phyloP scores from a whole-genome alignment of 2,797 vertebrate genomes.

The Tinamus major region DNA sequence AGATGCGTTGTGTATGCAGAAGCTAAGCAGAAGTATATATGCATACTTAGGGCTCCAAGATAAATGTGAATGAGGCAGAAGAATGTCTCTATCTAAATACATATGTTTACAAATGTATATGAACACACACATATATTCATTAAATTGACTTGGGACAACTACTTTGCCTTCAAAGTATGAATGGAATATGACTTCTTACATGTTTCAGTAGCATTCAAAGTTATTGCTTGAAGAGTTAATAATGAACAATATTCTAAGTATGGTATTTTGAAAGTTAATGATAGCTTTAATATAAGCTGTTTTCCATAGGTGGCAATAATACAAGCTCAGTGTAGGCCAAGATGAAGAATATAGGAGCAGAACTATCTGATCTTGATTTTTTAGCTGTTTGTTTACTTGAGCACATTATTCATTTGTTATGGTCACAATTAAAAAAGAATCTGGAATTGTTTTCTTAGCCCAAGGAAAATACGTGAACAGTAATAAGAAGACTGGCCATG shows the following conservation, averaged over 20 bases:
- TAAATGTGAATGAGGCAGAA: too few relatives aligned
- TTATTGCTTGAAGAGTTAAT: background rate
- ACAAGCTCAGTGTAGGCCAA: background rate
- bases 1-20: background rate
- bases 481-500: conserved; percentile 72
- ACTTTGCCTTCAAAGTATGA: background rate
- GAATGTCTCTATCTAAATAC: background rate
- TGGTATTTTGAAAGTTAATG: background rate
- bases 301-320: conserved; percentile 9
- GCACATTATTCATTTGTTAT: conserved; percentile 48
- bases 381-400: conserved; percentile 37
- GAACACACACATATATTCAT: background rate
- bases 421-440: conserved; percentile 44
- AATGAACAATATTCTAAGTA: background rate
- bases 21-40: background rate
- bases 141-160: background rate
- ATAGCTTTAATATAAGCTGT: background rate
- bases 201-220: background rate
- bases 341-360: background rate
- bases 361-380: conserved; percentile 33
- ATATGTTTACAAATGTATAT: too few relatives aligned
- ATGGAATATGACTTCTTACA: background rate
- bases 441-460: conserved; percentile 75
- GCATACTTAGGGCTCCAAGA: background rate
- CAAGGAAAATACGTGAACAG: conserved; percentile 74